Evolutionary conservation across 2,888 invertebrate genomes (phyloP).

Genomic region (Drosophila lacicola): DNA sequence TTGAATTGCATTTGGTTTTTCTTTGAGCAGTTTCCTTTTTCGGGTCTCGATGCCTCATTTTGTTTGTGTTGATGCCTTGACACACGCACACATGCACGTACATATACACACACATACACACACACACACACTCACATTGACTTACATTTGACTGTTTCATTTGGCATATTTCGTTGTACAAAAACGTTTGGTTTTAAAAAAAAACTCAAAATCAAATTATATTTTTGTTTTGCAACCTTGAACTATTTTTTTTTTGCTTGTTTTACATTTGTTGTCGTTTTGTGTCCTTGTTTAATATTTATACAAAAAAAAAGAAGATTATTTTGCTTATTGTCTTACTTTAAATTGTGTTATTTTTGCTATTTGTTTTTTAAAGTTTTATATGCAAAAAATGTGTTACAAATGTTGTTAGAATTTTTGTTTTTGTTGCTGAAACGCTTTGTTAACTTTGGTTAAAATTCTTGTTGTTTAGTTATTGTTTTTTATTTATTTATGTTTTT

Average conservation of each 20-base stretch:
- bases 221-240: conserved; percentile 62
- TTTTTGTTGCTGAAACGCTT: conserved; percentile 76
- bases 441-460: conserved; percentile 76
- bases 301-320: conserved; percentile 47
- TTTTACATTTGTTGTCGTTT: conserved; percentile 5
- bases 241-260: conserved; percentile 36
- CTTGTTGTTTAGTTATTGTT: conserved; percentile 69
- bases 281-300: conserved; percentile 13
- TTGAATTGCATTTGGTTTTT: conserved; percentile 51
- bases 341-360: not conserved
- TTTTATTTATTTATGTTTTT: conserved; percentile 12
- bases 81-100: conserved; percentile 31
- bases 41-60: conserved; percentile 20
- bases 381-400: conserved; percentile 61
- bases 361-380: conserved; percentile 18
- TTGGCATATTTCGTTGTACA: conserved; percentile 26
- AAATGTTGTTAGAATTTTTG: conserved; percentile 44
- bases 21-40: conserved; percentile 31
- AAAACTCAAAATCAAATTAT: conserved; percentile 43
- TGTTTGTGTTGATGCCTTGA: conserved; percentile 30
- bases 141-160: conserved; percentile 48
- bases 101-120: conserved; percentile 13
- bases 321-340: conserved; percentile 40
- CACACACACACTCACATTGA: conserved; percentile 16
- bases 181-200: conserved; percentile 36